Base-by-base conservation (phyloP, 2,888 invertebrate genomes). In the Drosophila algonquin region DNA sequence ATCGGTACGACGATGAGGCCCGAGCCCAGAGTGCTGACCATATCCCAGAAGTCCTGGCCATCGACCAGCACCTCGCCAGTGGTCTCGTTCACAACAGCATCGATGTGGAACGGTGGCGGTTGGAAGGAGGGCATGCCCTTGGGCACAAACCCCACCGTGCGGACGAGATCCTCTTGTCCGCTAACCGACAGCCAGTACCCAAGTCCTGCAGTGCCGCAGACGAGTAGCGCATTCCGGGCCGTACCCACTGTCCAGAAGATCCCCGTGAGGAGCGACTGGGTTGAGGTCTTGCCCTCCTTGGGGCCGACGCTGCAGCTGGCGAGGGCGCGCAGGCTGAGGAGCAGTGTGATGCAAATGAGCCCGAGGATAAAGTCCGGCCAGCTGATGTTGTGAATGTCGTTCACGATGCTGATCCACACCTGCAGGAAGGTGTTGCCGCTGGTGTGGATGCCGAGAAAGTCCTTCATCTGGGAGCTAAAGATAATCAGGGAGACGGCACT, bases 401-500 rank as follows among this genome's bases (percentile, higher is more conserved):
- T 91, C 80, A 95, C 94, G 52, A 97, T 94, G 68, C 95, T 95
- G 56, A 94, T 94, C 95, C 97, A 96, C 91, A 96, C 96, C 77
- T 96, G 94, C 47, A 97, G 91, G 90, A 97, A 97, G 0, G 97
- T 97, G 52, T 94, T 93, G 27, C 97, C 97, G n/a, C 93, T 93
- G 21, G 95, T 95, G 40, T 92, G 89, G 76, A 97, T 95, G 8
- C 96, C 96, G 63, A 97, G 94, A 65, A 97, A 93, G 91, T 97
- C 96, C 92, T 97, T 97, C 60, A 97, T 93, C 92, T 98, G 98
- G 6, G 97, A 97, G 0, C 96, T 95, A 62, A 97, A 95, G 83
- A 98, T 98, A 89, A 97, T 96, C 58, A 98, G 93, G 32, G 98
- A 97, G 9, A 97, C 97, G 12, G 98, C 97, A 6, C 97, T 97